Evolutionary conservation across 2,113 vertebrate species (phyloP), one percentile per base, ranked within the genome.

Genomic region (Terrapene triunguis): DNA sequence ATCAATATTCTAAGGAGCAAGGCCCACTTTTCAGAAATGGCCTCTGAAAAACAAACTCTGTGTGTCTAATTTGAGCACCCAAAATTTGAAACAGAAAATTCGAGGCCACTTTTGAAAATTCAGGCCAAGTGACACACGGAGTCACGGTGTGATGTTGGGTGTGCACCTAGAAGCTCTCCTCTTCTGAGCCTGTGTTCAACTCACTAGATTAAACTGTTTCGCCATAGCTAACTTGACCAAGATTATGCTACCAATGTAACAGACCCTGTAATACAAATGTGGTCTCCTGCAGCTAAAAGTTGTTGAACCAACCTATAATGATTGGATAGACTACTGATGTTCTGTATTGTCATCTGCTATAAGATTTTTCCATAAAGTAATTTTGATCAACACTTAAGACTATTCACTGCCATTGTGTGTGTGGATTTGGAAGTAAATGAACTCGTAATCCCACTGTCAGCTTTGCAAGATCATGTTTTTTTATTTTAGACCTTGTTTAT

Each of bases 401-500:
- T 44, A 65, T 32, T 82, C 44, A 80, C 11, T 53, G 32, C 35
- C 84, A 57, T 32, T 89, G 59, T 29, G 87, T 10, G n/a, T 93
- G 82, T 6, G 1, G 65, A 92, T 42, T 65, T 47, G 42, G 42
- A 78, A 78, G 42, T 29, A 47, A 47, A 78, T 47, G 6, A 74
- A 48, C 16, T 84, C 88, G 16, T 32, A 88, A 87, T 81, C 32
- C 42, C 81, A 38, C 87, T 85, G 54, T 89, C 92, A 87, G 54
- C 81, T 19, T 85, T 42, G 92, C 74, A 91, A 93, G 89, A 90
- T 89, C 74, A 88, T 84, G 1, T 7, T 42, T 76, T 44, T 97
- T 97, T 97, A 97, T 97, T 97, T 96, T 92, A 89, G 91, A 85
- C 81, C 50, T 86, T 50, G 94, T 79, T 57, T 38, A n/a, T 72